Evolutionary conservation across 1,140 invertebrate genomes (phyloP).

Genomic region (Oscheius sp.): DNA sequence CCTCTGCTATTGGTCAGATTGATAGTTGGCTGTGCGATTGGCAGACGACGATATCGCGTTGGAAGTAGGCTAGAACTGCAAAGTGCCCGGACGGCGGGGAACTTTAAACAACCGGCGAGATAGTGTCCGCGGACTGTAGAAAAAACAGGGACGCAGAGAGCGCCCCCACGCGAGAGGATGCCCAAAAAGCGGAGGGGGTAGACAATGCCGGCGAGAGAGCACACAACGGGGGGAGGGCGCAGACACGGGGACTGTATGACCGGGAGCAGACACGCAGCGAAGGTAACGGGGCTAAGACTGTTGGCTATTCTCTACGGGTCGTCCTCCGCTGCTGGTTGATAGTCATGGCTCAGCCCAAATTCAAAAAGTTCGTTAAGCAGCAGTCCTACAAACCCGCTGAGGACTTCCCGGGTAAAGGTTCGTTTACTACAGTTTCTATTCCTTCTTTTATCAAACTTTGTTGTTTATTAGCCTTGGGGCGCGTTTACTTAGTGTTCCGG

Average conservation of each 20-base stretch:
- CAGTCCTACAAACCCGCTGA: conserved; percentile 48
- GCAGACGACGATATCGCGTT: not conserved
- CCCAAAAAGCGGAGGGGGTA: no score
- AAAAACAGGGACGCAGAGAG: not conserved
- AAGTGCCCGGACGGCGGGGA: not conserved
- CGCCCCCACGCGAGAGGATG: not conserved
- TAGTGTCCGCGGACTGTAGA: conserved; percentile 1
- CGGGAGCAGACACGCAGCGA: not conserved
- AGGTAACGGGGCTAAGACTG: not conserved
- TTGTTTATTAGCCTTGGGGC: no score
- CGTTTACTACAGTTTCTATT: no score
- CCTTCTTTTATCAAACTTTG: no score
- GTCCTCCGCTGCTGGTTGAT: not conserved
- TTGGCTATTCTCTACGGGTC: not conserved
- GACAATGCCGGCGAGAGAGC: no score
- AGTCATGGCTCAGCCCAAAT: conserved; percentile 26
- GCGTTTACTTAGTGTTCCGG: no score
- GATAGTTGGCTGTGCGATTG: conserved; percentile 1
- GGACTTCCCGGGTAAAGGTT: conserved; percentile 52
- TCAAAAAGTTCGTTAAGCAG: conserved; percentile 16
- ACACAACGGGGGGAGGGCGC: not conserved
- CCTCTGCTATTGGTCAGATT: not conserved
- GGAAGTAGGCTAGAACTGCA: conserved; percentile 11
- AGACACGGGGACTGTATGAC: not conserved
- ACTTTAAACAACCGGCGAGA: not conserved